These are phyloP conservation scores for Danaus plexippus DNA, from an alignment of 1,140 invertebrate species.

Conservation along the genomic window DNA sequence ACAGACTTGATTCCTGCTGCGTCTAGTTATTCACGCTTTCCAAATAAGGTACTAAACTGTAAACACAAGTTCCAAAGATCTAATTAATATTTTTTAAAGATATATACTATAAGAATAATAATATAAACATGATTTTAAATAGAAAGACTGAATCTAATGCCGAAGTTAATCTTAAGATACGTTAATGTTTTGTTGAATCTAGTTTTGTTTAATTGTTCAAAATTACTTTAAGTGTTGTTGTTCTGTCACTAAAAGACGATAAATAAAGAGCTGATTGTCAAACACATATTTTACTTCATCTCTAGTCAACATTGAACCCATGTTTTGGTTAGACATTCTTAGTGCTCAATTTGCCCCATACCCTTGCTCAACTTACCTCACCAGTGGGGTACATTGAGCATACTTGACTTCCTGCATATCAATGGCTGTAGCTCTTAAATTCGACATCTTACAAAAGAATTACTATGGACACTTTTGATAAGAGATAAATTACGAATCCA, in stretches of 20 bases:
- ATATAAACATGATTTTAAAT: too few species aligned
- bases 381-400: constrained; percentile 26
- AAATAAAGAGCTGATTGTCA: constrained; percentile 29
- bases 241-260: constrained; percentile 25
- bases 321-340: constrained; percentile 19
- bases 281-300: constrained; percentile 28
- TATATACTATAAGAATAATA: too few species aligned
- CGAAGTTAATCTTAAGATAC: too few species aligned
- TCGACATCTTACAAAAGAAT: constrained; percentile 19
- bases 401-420: constrained; percentile 25
- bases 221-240: constrained; percentile 22
- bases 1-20: too few species aligned
- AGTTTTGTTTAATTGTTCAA: constrained; percentile 21
- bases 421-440: constrained; percentile 29
- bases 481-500: too few species aligned
- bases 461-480: constrained; percentile 26
- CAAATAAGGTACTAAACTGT: too few species aligned
- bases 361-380: constrained; percentile 30
- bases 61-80: too few species aligned
- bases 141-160: too few species aligned
- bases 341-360: constrained; percentile 28
- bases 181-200: constrained; percentile 22
- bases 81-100: too few species aligned
- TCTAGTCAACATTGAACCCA: constrained; percentile 24
- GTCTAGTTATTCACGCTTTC: too few species aligned